These are phyloP conservation scores for Meliscaeva auricollis DNA, from an alignment of 2,888 invertebrate species.

Conservation along the genomic window DNA sequence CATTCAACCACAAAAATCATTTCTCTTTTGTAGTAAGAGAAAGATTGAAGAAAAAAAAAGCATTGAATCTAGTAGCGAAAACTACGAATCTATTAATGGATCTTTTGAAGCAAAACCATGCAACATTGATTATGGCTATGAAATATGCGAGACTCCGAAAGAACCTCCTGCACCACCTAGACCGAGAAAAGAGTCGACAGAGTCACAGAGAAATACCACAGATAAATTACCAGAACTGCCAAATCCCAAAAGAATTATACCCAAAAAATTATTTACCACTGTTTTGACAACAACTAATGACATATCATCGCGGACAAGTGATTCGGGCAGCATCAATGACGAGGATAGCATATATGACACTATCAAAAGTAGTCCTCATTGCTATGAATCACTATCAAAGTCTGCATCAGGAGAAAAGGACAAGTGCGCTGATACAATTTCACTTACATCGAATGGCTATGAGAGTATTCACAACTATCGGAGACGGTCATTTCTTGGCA, in stretches of 20 bases:
- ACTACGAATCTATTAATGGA: constrained; percentile 82
- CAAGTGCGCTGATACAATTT: constrained; percentile 78
- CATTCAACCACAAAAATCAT: constrained; percentile 73
- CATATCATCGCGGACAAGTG: constrained; percentile 31
- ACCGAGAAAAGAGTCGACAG: constrained; percentile 59
- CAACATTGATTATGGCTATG: constrained; percentile 81
- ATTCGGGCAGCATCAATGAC: constrained; percentile 76
- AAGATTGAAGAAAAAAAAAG: not conserved
- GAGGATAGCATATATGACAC: constrained; percentile 88
- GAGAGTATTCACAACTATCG: constrained; percentile 82
- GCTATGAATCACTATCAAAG: constrained; percentile 81
- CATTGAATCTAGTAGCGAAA: constrained; percentile 75
- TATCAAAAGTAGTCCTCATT: constrained; percentile 85
- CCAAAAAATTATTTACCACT: constrained; percentile 70
- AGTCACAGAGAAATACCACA: constrained; percentile 80
- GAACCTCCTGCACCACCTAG: constrained; percentile 23
- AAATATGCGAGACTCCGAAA: constrained; percentile 80
- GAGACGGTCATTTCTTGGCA: constrained; percentile 75
- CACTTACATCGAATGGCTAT: constrained; percentile 83
- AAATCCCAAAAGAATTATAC: constrained; percentile 81
- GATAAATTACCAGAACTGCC: constrained; percentile 81
- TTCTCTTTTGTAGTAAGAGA: constrained; percentile 42
- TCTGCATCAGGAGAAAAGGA: constrained; percentile 64
- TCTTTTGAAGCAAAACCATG: constrained; percentile 74
- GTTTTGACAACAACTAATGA: constrained; percentile 27